A percentile compares a stretch with the other conserved stretches of the same genome.
phyloP scores from a whole-genome alignment of 2,797 vertebrate species.

The Rhincodon typus region DNA sequence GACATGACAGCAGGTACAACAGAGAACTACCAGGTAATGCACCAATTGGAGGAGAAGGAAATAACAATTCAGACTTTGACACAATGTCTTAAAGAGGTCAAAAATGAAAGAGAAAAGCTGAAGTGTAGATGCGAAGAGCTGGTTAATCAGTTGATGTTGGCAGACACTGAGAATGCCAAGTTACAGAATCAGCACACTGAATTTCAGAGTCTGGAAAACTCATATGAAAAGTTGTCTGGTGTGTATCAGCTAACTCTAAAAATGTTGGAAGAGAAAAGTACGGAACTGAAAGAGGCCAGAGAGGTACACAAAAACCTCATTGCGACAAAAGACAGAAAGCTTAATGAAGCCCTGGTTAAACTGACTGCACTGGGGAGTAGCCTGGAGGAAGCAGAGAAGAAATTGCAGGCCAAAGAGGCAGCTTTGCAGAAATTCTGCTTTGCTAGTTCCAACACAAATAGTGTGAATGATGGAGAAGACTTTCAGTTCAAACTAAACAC shows the following conservation, averaged over 20 bases:
- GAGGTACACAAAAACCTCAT: constrained; percentile 75
- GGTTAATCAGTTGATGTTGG: constrained; percentile 72
- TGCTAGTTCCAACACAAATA: constrained; percentile 46
- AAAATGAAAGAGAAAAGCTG: constrained; percentile 73
- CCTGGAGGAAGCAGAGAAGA: constrained; percentile 79
- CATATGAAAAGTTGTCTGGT: constrained; percentile 51
- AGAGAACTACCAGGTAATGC: constrained; percentile 66
- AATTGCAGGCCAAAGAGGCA: constrained; percentile 73
- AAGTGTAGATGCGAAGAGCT: constrained; percentile 83
- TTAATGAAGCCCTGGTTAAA: constrained; percentile 81
- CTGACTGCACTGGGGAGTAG: constrained; percentile 76
- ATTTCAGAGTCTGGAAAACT: constrained; percentile 72
- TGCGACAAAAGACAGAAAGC: constrained; percentile 76
- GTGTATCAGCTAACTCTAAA: constrained; percentile 58
- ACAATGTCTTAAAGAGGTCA: constrained; percentile 70
- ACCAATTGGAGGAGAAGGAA: constrained; percentile 74
- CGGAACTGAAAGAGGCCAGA: constrained; percentile 75
- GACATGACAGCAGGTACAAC: constrained; percentile 64
- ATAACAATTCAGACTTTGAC: constrained; percentile 69
- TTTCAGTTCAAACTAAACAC: constrained; percentile 57
- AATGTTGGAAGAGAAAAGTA: constrained; percentile 77
- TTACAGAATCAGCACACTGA: constrained; percentile 71
- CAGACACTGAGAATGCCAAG: constrained; percentile 72
- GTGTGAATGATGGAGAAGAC: constrained; percentile 60
- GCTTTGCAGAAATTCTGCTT: constrained; percentile 64